Evolutionary conservation across 2,113 vertebrate genomes (phyloP), one percentile per base, ranked within the genome.

Genomic region (Glaucomys volans): DNA sequence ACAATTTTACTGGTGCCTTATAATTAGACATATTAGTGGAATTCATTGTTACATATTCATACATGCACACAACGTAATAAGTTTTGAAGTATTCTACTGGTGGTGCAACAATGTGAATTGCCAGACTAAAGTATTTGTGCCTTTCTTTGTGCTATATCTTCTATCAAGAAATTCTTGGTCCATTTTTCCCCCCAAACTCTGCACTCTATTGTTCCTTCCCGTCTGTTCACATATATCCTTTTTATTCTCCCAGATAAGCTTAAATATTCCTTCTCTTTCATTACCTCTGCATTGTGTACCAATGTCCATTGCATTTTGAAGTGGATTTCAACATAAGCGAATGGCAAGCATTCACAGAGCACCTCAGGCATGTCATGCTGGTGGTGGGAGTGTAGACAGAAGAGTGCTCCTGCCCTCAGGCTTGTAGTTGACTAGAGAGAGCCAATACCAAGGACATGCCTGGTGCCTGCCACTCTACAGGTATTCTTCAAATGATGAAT

Each of bases 281-380:
- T 91, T 50, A 35, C 64, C 54, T 87, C 44, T 71, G 42, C 30
- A 79, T 44, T 91, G 79, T 35, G 79, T 84, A 44, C 54, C 67
- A 82, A 57, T 72, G 20, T 26, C 44, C 18, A 28, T 20, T 79
- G 22, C 17, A 24, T 64, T 92, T 75, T 83, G 83, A 92, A 93
- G 14, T 40, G 7, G 35, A 44, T 89, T 82, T 79, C 80, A 79
- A 35, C 64, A 6, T 37, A 52, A 76, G 30, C 44, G 47, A n/a
- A 64, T 12, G 24, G 6, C 37, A 81, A 57, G 71, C 77, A 8
- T 85, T 82, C 66, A 22, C 12, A 20, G 54, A 82, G 52, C 32
- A 28, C n/a, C 35, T 52, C 9, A 57, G 28, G 2, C 1, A 0
- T 35, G 5, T 47, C 26, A 3, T 24, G 18, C 59, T 35, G 1